Conservation (phyloP, 2,113 vertebrate genomes). For the Psammodynastes pulverulentus region DNA sequence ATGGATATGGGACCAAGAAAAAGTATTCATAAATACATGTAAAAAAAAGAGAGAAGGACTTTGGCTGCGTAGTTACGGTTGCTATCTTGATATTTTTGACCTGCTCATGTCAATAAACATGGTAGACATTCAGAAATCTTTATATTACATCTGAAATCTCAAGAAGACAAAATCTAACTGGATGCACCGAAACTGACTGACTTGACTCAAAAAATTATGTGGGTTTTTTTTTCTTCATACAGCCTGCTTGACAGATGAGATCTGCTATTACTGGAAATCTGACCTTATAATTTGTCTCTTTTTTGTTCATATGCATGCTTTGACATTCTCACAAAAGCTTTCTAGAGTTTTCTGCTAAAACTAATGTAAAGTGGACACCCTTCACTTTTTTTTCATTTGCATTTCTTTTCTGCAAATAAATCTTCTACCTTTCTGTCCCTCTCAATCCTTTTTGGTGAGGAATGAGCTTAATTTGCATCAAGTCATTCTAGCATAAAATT, state of each 20-base stretch:
- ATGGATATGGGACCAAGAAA: not conserved
- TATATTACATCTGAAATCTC: conserved; percentile 7
- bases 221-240: conserved; percentile 5
- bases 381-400: not conserved
- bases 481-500: conserved; percentile 50
- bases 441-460: conserved; percentile 11
- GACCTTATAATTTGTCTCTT: not conserved
- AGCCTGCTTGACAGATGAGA: not conserved
- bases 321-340: not conserved
- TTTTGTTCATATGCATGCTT: not conserved
- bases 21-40: not conserved
- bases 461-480: conserved; percentile 29
- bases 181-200: not conserved
- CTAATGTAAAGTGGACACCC: not conserved
- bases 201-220: not conserved
- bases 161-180: not conserved
- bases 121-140: not conserved
- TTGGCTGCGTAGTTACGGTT: not conserved
- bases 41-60: not conserved
- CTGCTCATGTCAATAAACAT: not conserved
- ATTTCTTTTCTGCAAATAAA: not conserved
- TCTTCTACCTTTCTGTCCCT: not conserved
- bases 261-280: not conserved
- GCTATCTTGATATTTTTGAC: not conserved
- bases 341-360: not conserved